Percentiles rank a stretch among this genome's conserved stretches.
These are phyloP conservation scores for Melanotaenia parkinsoni DNA, from an alignment of 2,797 vertebrate genomes.

Conservation along the genomic window DNA sequence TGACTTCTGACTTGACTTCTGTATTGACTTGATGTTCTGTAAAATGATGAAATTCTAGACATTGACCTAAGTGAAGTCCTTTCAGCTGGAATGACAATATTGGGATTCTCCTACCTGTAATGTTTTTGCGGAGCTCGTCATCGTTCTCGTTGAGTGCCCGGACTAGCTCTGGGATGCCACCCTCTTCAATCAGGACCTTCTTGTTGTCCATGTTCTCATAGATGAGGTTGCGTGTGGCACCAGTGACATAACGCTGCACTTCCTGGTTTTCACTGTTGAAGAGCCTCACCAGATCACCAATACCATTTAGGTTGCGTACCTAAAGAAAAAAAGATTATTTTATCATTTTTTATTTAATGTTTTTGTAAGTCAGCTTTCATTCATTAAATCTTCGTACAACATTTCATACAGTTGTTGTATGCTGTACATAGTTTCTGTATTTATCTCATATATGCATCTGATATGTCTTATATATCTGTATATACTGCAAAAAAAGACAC, in stretches of 20 bases:
- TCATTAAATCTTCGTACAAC: not conserved
- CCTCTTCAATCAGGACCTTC: slow-evolving; percentile 86
- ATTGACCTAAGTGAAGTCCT: not conserved
- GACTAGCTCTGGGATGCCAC: slow-evolving; percentile 88
- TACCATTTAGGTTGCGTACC: slow-evolving; percentile 87
- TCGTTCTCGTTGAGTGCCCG: slow-evolving; percentile 84
- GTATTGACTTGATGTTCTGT: not conserved
- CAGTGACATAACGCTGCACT: slow-evolving; percentile 92
- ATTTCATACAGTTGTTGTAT: not conserved
- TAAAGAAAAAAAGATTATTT: slow-evolving; percentile 48
- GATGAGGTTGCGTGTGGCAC: slow-evolving; percentile 94
- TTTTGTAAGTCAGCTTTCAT: not conserved
- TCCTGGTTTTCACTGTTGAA: slow-evolving; percentile 89
- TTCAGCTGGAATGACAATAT: not conserved
- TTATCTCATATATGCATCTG: too few relatives aligned
- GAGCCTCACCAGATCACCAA: slow-evolving; percentile 86
- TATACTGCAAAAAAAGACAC: too few relatives aligned
- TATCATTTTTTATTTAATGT: not conserved
- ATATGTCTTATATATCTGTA: too few relatives aligned
- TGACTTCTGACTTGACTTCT: not conserved
- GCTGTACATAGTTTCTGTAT: too few relatives aligned
- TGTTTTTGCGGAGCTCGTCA: slow-evolving; percentile 93
- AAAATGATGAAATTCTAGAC: not conserved
- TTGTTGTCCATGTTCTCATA: slow-evolving; percentile 93
- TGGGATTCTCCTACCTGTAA: slow-evolving; percentile 85